Evolutionary conservation across 1,140 invertebrate genomes (phyloP), one percentile per base, ranked within the genome.

Genomic region (Lethrus apterus): DNA sequence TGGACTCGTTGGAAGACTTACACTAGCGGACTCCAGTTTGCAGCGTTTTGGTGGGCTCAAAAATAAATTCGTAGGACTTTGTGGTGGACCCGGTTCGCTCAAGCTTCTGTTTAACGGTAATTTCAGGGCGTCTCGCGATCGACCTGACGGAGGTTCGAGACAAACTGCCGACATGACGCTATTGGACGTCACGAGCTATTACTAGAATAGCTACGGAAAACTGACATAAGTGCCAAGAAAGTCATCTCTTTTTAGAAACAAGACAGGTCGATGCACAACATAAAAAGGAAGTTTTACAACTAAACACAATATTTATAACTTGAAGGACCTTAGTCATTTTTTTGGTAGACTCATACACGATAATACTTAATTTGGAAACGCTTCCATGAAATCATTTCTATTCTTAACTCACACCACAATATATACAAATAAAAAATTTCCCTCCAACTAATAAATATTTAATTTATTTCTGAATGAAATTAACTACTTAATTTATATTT

Each of bases 61-160:
- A 30, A 58, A 51, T 13, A 44, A 31, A 15, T 29, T 50, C 23
- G 56, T 41, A 11, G 58, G 50, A 8, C 23, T 36, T 21, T 41
- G 38, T 20, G 67, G 60, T 29, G 73, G 73, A 10, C 78, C 71
- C 14, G 80, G 76, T 62, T 82, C 74, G 60, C 75, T 78, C 48
- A 78, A 62, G 54, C 75, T 78, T 36, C 77, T 67, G 58, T 77
- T 77, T 50, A 80, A 59, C 45, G 72, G 69, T 50, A 80, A 67
- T 50, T 74, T 75, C 44, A 80, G 68, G 41, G 75, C 72, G 55
- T 78, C 74, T 42, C 76, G 66, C 44, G 72, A 62, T 34, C 72
- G 66, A 36, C 66, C 67, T 33, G 64, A 65, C 56, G 65, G 64
- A 42, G 70, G 67, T 60, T 72, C 69, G 61, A 72, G 64, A 58